Base-by-base conservation (phyloP, 2,888 invertebrate species). In the Arge pagana region DNA sequence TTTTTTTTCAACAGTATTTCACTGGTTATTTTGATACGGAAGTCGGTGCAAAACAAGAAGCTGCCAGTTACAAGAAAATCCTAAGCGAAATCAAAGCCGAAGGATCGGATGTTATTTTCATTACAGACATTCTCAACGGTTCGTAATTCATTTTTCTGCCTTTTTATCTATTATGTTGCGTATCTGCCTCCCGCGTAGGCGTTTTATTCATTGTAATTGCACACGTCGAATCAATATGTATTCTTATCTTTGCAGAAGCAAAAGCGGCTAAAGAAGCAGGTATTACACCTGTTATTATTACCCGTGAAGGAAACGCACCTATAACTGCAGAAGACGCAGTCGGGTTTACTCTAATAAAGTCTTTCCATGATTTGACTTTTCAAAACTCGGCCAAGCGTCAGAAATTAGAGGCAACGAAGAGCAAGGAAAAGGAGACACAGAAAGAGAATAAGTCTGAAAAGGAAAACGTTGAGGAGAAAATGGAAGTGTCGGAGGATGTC, bases 101-200 rank as follows among this genome's bases (percentile, higher is more conserved):
- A 28, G 77, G 88, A 11, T 83, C 84, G 6, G 84, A 90, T 55
- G 83, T 94, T 39, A 70, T 96, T 11, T 97, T 95, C 75, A 80
- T 96, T 10, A 96, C 95, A 33, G 96, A 97, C 75, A 80, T 90
- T 64, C 79, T 85, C 3, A 85, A 85, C 82, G 94, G 93, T 92
- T 57, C 6, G 63, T 60, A 40, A 37, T 41, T n/a, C n/a, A n/a
- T n/a, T n/a, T n/a, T n/a, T n/a, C n/a, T n/a, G n/a, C n/a, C 16
- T 16, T 28, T 19, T 23, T 50, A 19, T 8, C 2, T 31, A 7
- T 49, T n/a, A n/a, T n/a, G n/a, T n/a, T n/a, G n/a, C n/a, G n/a
- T n/a, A 15, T 19, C 21, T 16, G 31, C 4, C n/a, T 1, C n/a
- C n/a, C 30, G n/a, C n/a, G n/a, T n/a, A n/a, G n/a, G n/a, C n/a